Conservation (phyloP, 2,797 vertebrate species). For the Sciurus carolinensis region DNA sequence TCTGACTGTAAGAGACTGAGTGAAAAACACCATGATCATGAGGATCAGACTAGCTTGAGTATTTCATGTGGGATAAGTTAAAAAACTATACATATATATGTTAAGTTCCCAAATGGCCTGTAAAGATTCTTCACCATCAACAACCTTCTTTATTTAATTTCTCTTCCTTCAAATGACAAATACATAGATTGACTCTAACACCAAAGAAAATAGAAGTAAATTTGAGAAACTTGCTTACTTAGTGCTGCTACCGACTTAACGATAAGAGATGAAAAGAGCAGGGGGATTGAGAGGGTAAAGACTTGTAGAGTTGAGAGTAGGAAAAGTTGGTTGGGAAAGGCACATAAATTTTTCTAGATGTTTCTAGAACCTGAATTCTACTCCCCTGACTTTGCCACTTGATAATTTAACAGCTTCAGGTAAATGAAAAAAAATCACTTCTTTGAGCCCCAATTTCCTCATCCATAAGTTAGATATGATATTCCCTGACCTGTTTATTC, state of each 20-base stretch:
- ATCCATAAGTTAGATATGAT: not conserved
- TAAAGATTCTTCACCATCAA: not conserved
- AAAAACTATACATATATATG: not conserved
- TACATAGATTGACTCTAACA: not conserved
- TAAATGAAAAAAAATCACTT: not conserved
- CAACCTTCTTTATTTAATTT: conserved; percentile 35
- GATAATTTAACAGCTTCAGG: conserved; percentile 18
- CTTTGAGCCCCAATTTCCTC: conserved; percentile 21
- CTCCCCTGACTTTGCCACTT: not conserved
- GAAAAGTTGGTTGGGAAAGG: not conserved
- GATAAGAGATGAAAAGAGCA: not conserved
- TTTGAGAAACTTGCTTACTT: conserved; percentile 30
- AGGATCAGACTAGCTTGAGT: not conserved
- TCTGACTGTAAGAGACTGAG: not conserved
- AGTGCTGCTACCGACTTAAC: conserved; percentile 1
- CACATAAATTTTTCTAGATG: no score
- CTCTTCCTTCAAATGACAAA: not conserved
- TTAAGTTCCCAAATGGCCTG: not conserved
- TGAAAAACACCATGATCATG: not conserved
- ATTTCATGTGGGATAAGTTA: not conserved
- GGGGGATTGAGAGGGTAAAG: not conserved
- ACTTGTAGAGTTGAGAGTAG: not conserved
- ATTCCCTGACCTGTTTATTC: not conserved
- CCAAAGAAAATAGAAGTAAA: conserved; percentile 54
- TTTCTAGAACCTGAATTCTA: conserved; percentile 15